Evolutionary conservation across 1,140 invertebrate genomes (phyloP), one percentile per base, ranked within the genome.

Genomic region (Bombus pyrosoma): DNA sequence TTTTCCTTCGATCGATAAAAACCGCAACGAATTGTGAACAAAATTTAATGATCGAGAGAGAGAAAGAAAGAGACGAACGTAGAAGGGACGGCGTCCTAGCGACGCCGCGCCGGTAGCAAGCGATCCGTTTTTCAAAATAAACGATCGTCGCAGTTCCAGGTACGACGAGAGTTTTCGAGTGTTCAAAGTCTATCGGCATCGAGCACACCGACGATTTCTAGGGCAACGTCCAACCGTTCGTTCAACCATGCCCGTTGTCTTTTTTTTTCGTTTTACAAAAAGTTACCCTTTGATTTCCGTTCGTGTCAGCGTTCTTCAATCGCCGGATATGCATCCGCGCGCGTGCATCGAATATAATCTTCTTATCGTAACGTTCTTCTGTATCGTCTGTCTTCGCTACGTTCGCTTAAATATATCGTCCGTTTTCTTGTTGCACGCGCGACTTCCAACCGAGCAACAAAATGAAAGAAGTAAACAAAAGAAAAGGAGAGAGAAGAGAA

Each of bases 321-420:
- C 85, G 86, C 77, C 69, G 62, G 41, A 72, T 62, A 83, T 77
- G 34, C 69, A 66, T 64, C 69, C 69, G 47, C 74, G 76, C 87
- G 83, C 86, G 37, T 62, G 78, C 76, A 68, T 69, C 43, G 62
- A 37, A 87, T 71, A 39, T 37, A 77, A 41, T 78, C 75, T 41
- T 64, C 57, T 78, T 78, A 78, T 41, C 57, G 37, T 32, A 41
- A 57, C 73, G 74, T 73, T 87, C 69, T 87, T 89, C 82, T 82
- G 89, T 87, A 89, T 25, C 85, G 34, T 85, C 86, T 87, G 69
- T 82, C 86, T 62, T 64, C 39, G 39, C 59, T 80, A 81, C 62
- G 87, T 89, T 85, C 57, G 75, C 75, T 77, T n/a, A 41, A 13
- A 37, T 8, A 53, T 25, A 74, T 53, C 66, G 85, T 83, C 66